A percentile compares a stretch with the other conserved stretches of the same genome.
Conservation (phyloP, 2,113 vertebrate genomes). For the Neolamprologus caudopunctatus region DNA sequence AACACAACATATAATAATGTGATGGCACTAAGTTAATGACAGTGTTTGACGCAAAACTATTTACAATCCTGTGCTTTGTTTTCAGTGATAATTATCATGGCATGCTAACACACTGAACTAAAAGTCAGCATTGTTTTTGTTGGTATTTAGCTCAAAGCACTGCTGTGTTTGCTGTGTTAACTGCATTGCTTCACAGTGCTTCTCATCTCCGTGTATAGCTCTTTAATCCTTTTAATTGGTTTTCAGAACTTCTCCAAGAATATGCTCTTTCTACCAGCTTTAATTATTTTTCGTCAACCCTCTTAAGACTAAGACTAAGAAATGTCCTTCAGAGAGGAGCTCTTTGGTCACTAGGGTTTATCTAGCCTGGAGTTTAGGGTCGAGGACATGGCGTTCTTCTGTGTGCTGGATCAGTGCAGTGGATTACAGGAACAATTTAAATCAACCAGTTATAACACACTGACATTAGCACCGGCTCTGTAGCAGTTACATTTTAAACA, state of each 20-base stretch:
- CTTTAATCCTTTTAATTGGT: background rate
- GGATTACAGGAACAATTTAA: background rate
- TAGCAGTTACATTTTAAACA: background rate
- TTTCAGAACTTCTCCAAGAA: background rate
- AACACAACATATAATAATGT: background rate
- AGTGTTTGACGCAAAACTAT: background rate
- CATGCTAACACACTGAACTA: background rate
- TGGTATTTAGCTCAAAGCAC: background rate
- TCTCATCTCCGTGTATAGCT: background rate
- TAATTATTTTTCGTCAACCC: background rate
- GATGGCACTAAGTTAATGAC: background rate
- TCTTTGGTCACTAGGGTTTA: constrained; percentile 12
- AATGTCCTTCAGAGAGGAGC: background rate
- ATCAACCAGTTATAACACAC: background rate
- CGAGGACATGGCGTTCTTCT: constrained; percentile 8
- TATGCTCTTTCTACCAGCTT: background rate
- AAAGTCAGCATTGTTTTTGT: background rate
- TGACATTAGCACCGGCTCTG: background rate
- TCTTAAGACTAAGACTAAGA: background rate
- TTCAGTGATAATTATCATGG: background rate
- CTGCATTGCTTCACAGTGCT: background rate
- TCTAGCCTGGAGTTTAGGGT: background rate
- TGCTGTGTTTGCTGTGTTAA: background rate
- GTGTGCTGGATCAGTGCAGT: background rate
- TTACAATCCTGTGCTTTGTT: background rate